Base-by-base conservation (phyloP, 2,797 vertebrate species). In the Smutsia temminckii region DNA sequence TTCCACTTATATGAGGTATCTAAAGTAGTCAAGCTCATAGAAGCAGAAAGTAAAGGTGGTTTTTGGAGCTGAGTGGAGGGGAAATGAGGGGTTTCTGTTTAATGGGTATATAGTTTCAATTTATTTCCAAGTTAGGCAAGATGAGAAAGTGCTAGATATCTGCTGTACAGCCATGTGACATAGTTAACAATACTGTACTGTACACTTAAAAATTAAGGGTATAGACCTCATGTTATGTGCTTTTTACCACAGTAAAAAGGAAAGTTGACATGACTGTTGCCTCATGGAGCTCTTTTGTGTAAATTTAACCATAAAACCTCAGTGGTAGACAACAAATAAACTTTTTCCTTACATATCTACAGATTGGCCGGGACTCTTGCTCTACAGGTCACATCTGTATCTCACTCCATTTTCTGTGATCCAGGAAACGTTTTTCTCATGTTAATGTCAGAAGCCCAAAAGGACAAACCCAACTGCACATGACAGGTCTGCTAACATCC, bases 401-500 rank as follows among this genome's bases (percentile, higher is more conserved):
- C 68, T 85, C 71, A 74, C 27, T 95, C 40, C n/a, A 1, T 91
- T 79, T 83, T 91, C 95, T 92, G 64, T 89, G 14, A 66, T 18
- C 18, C 34, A 12, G 49, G 23, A 84, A 75, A 40, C 32, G 53
- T 57, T 85, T 25, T 81, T 59, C 51, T 71, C 10, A 16, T 18
- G 32, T 79, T 66, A 93, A 80, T 59, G 23, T 46, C 14, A 93
- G 77, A 92, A 69, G 11, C 63, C 63, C 25, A 85, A 51, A 25
- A 75, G 61, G 63, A 77, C 37, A 93, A 94, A 18, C 12, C 40
- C 34, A 84, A n/a, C 9, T 83, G 53, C 42, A 88, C 57, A 37
- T 49, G 63, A 74, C 0, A 8, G n/a, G 21, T 17, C 32, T 59
- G n/a, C 34, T 94, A 63, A 89, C 4, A 64, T 34, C 37, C 55